Conservation (phyloP, 2,113 vertebrate species). For the Megaleporinus macrocephalus region DNA sequence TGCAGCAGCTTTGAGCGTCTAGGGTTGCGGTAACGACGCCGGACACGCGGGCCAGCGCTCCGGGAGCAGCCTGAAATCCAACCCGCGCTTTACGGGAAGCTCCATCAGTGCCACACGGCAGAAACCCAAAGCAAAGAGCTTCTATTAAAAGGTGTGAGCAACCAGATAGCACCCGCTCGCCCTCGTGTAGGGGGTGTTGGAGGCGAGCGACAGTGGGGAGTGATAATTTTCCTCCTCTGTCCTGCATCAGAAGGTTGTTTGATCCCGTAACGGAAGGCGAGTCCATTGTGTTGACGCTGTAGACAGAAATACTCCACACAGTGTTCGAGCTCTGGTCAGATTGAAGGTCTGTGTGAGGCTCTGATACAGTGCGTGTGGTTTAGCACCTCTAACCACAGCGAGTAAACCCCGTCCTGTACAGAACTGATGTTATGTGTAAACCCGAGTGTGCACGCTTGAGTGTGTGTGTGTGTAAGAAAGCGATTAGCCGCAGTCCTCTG, state of each 20-base stretch:
- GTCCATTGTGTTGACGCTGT: conserved; percentile 52
- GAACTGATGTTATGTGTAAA: background rate
- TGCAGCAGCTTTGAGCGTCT: background rate
- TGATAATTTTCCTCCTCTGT: conserved; percentile 36
- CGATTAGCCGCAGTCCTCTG: conserved; percentile 41
- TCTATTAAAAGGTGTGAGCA: conserved; percentile 80
- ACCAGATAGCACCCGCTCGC: conserved; percentile 76
- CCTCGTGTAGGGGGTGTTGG: conserved; percentile 40
- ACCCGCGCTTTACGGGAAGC: conserved; percentile 65
- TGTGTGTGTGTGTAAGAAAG: conserved; percentile 57
- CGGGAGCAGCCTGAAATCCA: background rate
- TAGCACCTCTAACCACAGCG: conserved; percentile 2
- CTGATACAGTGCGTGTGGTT: conserved; percentile 10
- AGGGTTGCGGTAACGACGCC: too few species aligned
- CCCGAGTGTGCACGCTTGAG: background rate
- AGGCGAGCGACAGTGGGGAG: background rate
- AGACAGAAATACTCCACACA: conserved; percentile 8
- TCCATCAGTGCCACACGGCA: conserved; percentile 72
- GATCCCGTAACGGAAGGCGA: conserved; percentile 66
- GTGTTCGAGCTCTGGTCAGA: background rate
- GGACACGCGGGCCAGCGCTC: background rate
- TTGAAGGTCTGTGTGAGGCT: background rate
- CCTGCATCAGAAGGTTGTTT: conserved; percentile 62
- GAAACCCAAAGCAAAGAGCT: conserved; percentile 74
- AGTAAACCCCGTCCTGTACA: background rate